Percentiles rank a stretch among this genome's conserved stretches.
Conservation (phyloP, 2,797 vertebrate species). For the Neomorphus geoffroyi region DNA sequence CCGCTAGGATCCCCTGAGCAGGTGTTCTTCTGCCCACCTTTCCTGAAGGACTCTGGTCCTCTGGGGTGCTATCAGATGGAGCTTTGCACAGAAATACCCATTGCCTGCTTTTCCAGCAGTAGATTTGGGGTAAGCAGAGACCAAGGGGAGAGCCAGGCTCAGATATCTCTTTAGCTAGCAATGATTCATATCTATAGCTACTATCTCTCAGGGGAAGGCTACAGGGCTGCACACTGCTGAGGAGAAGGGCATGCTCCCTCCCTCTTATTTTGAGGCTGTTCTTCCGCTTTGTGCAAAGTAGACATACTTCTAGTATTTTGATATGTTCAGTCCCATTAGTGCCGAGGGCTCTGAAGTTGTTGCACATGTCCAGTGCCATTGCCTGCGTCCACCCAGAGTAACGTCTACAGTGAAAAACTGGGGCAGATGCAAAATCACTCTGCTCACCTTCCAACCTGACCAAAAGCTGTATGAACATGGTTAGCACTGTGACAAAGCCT, state of each 20-base stretch:
- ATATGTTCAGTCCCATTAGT: background rate
- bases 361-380: background rate
- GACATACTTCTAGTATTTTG: background rate
- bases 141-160: background rate
- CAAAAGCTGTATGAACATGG: background rate
- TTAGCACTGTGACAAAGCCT: conserved; percentile 53
- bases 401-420: background rate
- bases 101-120: background rate
- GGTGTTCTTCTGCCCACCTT: background rate
- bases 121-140: background rate
- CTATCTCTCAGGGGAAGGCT: conserved; percentile 37
- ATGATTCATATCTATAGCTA: background rate
- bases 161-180: background rate
- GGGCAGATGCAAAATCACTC: background rate
- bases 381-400: background rate
- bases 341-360: background rate
- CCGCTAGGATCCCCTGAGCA: background rate
- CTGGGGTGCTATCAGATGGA: background rate
- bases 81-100: background rate
- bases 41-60: background rate
- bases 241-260: background rate
- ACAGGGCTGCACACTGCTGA: background rate
- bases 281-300: background rate
- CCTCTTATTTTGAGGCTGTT: background rate
- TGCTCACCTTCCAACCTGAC: conserved; percentile 16